Evolutionary conservation across 2,888 invertebrate genomes (phyloP).

Genomic region (Chrysina gloriosa): DNA sequence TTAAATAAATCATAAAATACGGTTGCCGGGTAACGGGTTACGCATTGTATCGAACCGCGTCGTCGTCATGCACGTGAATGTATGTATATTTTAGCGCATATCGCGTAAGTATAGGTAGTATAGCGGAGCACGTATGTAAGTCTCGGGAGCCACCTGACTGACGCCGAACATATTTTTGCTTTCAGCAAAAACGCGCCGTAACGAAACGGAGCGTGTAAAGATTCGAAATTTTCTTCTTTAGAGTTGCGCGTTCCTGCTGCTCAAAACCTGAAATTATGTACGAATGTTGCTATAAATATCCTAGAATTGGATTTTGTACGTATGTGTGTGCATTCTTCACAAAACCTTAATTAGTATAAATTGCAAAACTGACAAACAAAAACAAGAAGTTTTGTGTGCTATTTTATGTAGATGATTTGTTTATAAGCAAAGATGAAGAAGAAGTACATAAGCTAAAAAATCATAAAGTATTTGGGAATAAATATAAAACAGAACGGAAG

Average conservation of each 20-base stretch:
- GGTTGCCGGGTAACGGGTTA: constrained; percentile 29
- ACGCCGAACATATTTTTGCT: constrained; percentile 30
- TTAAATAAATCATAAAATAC: constrained; percentile 33
- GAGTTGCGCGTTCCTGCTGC: not conserved
- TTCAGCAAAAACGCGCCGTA: constrained; percentile 12
- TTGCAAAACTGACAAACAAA: too few species aligned
- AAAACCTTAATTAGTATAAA: too few species aligned
- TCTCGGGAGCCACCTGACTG: constrained; percentile 16
- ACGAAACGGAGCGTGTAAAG: not conserved
- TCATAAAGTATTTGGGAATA: too few species aligned
- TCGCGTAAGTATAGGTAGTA: not conserved
- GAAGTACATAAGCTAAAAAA: too few species aligned
- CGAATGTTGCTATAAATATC: too few species aligned
- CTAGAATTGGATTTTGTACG: too few species aligned
- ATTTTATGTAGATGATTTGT: too few species aligned
- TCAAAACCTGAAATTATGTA: too few species aligned
- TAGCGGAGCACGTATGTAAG: not conserved
- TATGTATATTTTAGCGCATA: constrained; percentile 15
- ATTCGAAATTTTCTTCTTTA: not conserved
- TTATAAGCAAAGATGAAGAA: too few species aligned
- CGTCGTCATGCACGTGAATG: not conserved
- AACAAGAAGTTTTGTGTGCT: too few species aligned
- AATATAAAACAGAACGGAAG: too few species aligned
- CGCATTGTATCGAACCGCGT: constrained; percentile 25
- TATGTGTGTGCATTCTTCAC: too few species aligned